Conservation (phyloP, 2,888 invertebrate species). For the Caenorhabditis zanzibari region DNA sequence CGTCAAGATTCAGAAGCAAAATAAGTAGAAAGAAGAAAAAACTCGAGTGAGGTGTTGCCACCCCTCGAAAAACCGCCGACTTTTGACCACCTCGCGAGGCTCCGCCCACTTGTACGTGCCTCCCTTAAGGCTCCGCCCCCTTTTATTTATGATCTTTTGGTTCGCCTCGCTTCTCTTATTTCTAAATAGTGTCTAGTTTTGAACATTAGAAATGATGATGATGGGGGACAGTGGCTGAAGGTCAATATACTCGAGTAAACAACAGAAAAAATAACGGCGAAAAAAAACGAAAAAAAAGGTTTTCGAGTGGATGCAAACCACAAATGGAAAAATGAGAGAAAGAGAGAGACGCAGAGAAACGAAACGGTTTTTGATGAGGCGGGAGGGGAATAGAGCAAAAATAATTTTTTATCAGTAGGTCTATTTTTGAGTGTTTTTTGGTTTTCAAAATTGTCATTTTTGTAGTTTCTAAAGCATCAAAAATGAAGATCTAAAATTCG, state of each 20-base stretch:
- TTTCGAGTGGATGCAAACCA: constrained; percentile 2
- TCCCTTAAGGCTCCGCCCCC: constrained; percentile 25
- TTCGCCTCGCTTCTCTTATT: constrained; percentile 1
- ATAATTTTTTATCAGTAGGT: not conserved
- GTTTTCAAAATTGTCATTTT: not conserved
- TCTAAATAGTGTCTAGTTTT: not conserved
- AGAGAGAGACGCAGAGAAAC: constrained; percentile 4
- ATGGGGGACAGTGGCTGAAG: constrained; percentile 6
- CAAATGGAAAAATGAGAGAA: not conserved
- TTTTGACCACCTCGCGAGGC: constrained; percentile 41
- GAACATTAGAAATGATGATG: constrained; percentile 1
- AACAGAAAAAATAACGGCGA: constrained; percentile 41
- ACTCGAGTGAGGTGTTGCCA: not conserved
- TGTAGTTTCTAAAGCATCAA: too few species aligned
- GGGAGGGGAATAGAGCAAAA: not conserved
- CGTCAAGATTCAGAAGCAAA: constrained; percentile 5
- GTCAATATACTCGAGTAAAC: constrained; percentile 30
- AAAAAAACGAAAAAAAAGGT: too few species aligned
- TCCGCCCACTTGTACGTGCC: constrained; percentile 8
- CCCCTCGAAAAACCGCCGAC: not conserved
- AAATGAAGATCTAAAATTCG: too few species aligned
- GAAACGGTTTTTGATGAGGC: not conserved
- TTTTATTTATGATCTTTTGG: constrained; percentile 29
- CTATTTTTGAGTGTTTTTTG: not conserved
- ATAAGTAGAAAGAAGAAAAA: not conserved